Conservation (phyloP, 2,888 invertebrate species). For the Lasioglossum calceatum region DNA sequence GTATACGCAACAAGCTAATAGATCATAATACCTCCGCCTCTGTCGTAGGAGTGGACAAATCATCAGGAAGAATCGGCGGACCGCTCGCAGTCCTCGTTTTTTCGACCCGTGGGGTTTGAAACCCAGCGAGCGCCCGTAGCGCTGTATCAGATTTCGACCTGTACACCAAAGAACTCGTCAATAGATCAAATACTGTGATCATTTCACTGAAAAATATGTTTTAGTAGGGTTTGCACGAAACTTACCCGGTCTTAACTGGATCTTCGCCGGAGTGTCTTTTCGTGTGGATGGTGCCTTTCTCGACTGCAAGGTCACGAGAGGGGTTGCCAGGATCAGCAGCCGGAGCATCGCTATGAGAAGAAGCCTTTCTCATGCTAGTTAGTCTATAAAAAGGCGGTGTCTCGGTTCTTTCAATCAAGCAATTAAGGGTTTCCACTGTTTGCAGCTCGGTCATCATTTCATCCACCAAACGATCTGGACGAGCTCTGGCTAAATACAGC, state of each 20-base stretch:
- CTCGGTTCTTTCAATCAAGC: conserved; percentile 98
- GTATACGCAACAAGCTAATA: no score
- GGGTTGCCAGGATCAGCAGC: conserved; percentile 85
- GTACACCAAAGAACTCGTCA: conserved; percentile 1
- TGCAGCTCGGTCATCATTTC: conserved; percentile 99
- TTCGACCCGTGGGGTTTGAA: conserved; percentile 87
- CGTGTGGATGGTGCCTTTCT: conserved; percentile 98
- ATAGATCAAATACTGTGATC: not conserved
- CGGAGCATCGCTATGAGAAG: conserved; percentile 89
- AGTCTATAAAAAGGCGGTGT: conserved; percentile 99
- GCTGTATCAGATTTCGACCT: conserved; percentile 89
- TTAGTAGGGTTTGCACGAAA: not conserved
- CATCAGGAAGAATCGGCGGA: conserved; percentile 86
- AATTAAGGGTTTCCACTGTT: conserved; percentile 98
- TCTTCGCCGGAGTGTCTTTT: conserved; percentile 97
- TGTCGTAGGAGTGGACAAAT: conserved; percentile 85
- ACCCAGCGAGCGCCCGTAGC: conserved; percentile 86
- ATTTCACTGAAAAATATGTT: not conserved
- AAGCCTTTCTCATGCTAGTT: conserved; percentile 95
- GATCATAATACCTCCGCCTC: conserved; percentile 83
- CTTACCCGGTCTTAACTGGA: conserved; percentile 91
- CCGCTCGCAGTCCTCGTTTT: conserved; percentile 88
- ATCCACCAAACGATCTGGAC: conserved; percentile 96
- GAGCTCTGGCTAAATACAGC: conserved; percentile 95
- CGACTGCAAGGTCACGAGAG: conserved; percentile 89